Evolutionary conservation across 2,888 invertebrate genomes (phyloP).

Genomic region (Incurvaria masculella): DNA sequence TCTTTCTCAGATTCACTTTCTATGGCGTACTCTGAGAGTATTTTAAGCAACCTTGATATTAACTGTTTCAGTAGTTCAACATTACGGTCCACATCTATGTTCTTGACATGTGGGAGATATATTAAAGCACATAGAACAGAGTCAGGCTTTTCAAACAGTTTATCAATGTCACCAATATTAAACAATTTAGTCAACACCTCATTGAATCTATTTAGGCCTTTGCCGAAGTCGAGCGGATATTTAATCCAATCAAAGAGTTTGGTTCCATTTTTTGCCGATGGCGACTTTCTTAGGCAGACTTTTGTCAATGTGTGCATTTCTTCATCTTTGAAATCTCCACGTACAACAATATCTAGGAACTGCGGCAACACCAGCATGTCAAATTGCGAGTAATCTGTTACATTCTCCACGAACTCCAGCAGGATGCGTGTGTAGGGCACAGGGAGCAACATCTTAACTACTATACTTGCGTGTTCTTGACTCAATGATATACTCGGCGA

Average conservation of each 20-base stretch:
- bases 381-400: conserved; percentile 65
- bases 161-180: conserved; percentile 29
- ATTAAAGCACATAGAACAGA: conserved; percentile 48
- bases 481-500: conserved; percentile 62
- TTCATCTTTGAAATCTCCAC: conserved; percentile 49
- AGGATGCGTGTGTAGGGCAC: conserved; percentile 55
- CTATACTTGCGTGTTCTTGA: conserved; percentile 70
- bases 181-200: conserved; percentile 33
- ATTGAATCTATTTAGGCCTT: conserved; percentile 34
- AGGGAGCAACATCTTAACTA: conserved; percentile 62
- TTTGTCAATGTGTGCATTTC: conserved; percentile 61
- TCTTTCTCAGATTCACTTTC: conserved; percentile 27
- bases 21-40: conserved; percentile 31
- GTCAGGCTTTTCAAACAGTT: conserved; percentile 34
- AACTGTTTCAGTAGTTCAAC: conserved; percentile 32
- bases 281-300: conserved; percentile 65
- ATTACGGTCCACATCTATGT: conserved; percentile 34
- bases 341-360: conserved; percentile 58
- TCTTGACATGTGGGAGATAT: conserved; percentile 56
- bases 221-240: conserved; percentile 61
- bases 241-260: conserved; percentile 61
- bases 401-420: conserved; percentile 63
- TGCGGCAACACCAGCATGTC: conserved; percentile 69
- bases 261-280: conserved; percentile 58
- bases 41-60: conserved; percentile 26